phyloP scores from a whole-genome alignment of 2,797 vertebrate species.

The Peromyscus nudipes region DNA sequence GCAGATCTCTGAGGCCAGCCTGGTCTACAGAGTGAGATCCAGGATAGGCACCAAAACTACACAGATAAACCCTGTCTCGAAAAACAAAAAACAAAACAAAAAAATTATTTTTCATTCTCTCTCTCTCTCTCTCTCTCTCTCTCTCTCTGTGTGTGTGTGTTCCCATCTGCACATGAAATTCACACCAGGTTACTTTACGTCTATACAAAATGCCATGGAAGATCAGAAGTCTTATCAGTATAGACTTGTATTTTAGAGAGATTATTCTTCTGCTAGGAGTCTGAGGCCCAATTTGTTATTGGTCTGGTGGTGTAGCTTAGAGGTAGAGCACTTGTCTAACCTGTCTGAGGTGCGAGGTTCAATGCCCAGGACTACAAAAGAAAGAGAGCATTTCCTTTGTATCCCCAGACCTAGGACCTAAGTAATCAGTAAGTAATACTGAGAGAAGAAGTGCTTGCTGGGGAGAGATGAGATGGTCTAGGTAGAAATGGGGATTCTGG shows the following conservation, averaged over 20 bases:
- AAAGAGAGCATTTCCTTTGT: constrained; percentile 33
- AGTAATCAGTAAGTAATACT: background rate
- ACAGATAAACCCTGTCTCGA: too few species aligned
- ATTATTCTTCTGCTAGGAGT: constrained; percentile 7
- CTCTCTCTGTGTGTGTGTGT: background rate
- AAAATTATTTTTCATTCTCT: too few species aligned
- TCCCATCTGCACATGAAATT: background rate
- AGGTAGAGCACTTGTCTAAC: background rate
- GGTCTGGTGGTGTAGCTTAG: background rate
- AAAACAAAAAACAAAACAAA: too few species aligned
- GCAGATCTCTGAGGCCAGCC: too few species aligned
- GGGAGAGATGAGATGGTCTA: background rate
- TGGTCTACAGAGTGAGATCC: too few species aligned
- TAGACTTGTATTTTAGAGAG: constrained; percentile 52
- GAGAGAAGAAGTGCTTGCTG: constrained; percentile 24
- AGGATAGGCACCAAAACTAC: too few species aligned
- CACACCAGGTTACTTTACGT: background rate
- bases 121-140: too few species aligned
- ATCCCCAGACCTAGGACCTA: background rate
- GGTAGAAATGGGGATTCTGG: background rate
- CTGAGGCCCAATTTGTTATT: constrained; percentile 37
- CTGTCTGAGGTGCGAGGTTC: background rate
- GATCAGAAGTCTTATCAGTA: constrained; percentile 5
- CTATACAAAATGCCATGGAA: background rate
- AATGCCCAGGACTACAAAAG: background rate